phyloP scores from a whole-genome alignment of 1,140 invertebrate species.

The Drosophila kikkawai region DNA sequence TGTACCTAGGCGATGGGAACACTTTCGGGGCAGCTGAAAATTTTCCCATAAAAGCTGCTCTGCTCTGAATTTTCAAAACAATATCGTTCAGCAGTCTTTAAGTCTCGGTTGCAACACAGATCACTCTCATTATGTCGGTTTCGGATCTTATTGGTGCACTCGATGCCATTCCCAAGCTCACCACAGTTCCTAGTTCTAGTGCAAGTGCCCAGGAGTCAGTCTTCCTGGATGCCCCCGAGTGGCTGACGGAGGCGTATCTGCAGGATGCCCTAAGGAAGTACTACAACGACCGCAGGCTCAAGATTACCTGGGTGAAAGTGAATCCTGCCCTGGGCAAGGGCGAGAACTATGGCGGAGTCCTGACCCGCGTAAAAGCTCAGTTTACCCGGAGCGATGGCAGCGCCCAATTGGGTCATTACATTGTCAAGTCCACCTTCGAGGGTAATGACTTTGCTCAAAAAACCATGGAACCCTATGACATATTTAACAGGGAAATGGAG shows the following conservation, averaged over 20 bases:
- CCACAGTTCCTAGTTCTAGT: background rate
- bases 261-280: conserved; percentile 56
- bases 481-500: conserved; percentile 80
- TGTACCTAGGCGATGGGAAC: conserved; percentile 24
- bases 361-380: conserved; percentile 63
- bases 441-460: conserved; percentile 68
- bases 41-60: conserved; percentile 48
- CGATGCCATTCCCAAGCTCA: conserved; percentile 58
- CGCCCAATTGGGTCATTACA: conserved; percentile 51
- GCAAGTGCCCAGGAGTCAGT: conserved; percentile 13
- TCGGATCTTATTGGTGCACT: conserved; percentile 65
- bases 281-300: conserved; percentile 57
- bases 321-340: conserved; percentile 75
- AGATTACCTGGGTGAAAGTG: conserved; percentile 52
- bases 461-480: conserved; percentile 76
- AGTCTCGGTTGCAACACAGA: conserved; percentile 15
- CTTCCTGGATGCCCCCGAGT: conserved; percentile 59
- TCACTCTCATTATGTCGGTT: conserved; percentile 64
- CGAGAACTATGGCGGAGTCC: conserved; percentile 79
- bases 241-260: conserved; percentile 70
- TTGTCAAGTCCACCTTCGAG: conserved; percentile 78
- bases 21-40: conserved; percentile 4
- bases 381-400: conserved; percentile 46
- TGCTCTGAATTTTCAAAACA: conserved; percentile 6
- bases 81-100: conserved; percentile 15